Percentiles rank a stretch among this genome's conserved stretches.
Conservation (phyloP, 2,797 vertebrate genomes). For the Tamandua tetradactyla region DNA sequence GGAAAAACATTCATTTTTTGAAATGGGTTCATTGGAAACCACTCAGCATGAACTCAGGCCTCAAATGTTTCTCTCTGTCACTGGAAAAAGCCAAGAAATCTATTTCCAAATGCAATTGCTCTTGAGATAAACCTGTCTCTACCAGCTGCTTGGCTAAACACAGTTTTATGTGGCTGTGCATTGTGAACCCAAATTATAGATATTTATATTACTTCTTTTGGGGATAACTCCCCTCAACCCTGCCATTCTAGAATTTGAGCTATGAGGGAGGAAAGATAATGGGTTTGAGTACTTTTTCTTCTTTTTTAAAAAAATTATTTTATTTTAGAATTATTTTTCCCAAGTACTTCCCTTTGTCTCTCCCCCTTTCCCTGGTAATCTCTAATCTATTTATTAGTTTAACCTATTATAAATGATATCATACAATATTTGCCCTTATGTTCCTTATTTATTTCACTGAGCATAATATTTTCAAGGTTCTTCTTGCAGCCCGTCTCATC, state of each 20-base stretch:
- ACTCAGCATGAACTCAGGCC: conserved; percentile 49
- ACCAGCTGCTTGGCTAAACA: too few species aligned
- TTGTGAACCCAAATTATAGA: not conserved
- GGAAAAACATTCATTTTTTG: conserved; percentile 22
- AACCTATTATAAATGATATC: too few species aligned
- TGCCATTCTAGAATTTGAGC: not conserved
- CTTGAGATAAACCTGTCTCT: not conserved
- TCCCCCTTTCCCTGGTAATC: too few species aligned
- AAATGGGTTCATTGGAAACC: conserved; percentile 58
- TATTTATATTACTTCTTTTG: not conserved
- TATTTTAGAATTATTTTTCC: too few species aligned
- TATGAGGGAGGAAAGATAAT: not conserved
- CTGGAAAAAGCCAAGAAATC: not conserved
- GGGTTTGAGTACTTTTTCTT: not conserved
- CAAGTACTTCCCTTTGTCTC: too few species aligned
- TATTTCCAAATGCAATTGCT: not conserved
- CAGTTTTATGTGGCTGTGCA: not conserved
- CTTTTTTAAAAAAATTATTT: too few species aligned
- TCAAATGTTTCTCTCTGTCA: conserved; percentile 25
- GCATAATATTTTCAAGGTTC: too few species aligned
- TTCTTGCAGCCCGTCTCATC: too few species aligned
- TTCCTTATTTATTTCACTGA: too few species aligned
- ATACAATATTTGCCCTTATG: too few species aligned
- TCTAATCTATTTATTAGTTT: too few species aligned
- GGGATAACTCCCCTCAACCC: not conserved